phyloP scores from a whole-genome alignment of 1,140 invertebrate genomes.

The Drosophila ironensis region DNA sequence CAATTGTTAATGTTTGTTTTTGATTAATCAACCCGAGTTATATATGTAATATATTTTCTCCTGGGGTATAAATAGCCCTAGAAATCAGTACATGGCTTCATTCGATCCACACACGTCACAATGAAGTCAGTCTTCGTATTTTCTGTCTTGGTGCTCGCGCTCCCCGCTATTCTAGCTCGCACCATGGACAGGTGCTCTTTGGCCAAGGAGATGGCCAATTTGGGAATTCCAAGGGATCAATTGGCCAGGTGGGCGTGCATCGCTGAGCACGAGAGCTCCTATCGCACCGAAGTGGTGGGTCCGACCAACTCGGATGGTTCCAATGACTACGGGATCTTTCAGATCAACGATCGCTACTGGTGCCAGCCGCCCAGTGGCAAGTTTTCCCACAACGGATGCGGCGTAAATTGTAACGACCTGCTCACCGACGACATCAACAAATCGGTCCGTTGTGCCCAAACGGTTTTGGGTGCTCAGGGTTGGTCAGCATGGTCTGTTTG shows the following conservation, averaged over 20 bases:
- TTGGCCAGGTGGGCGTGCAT: slow-evolving; percentile 55
- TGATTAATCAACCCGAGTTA: no score
- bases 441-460: slow-evolving; percentile 64
- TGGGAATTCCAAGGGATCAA: slow-evolving; percentile 63
- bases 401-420: slow-evolving; percentile 49
- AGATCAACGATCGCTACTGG: slow-evolving; percentile 76
- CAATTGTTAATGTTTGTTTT: no score
- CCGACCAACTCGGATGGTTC: slow-evolving; percentile 60
- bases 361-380: slow-evolving; percentile 54
- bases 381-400: slow-evolving; percentile 59
- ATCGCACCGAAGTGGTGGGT: slow-evolving; percentile 41
- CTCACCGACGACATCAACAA: slow-evolving; percentile 56
- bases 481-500: slow-evolving; percentile 70
- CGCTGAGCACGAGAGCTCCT: slow-evolving; percentile 54
- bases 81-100: no score
- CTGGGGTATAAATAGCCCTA: no score
- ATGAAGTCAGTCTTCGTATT: no score
- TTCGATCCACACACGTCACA: no score
- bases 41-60: no score
- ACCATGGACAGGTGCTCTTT: slow-evolving; percentile 73
- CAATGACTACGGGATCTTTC: slow-evolving; percentile 73
- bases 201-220: slow-evolving; percentile 65
- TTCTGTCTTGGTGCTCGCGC: no score
- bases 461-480: slow-evolving; percentile 58
- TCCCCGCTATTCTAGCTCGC: no score